Conservation (phyloP, 1,140 invertebrate species). For the Amphibalanus amphitrite region DNA sequence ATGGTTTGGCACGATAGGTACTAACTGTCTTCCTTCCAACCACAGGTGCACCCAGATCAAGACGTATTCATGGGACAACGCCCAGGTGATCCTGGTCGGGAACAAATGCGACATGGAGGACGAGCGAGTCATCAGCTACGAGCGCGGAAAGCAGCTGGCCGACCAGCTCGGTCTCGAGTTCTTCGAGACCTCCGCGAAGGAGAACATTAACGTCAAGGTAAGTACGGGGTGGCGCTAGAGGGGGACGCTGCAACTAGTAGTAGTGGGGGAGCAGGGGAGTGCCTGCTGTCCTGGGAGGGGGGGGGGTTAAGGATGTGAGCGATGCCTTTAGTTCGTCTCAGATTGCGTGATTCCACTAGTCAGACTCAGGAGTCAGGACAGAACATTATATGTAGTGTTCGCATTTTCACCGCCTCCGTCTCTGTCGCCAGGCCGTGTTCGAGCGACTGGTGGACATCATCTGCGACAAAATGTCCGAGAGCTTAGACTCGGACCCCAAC, state of each 20-base stretch:
- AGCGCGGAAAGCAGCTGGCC: conserved; percentile 89
- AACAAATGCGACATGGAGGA: conserved; percentile 99
- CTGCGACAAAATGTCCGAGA: conserved; percentile 99
- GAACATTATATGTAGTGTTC: too few species aligned
- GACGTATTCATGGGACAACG: conserved; percentile 99
- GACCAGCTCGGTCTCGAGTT: conserved; percentile 97
- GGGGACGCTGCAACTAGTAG: not conserved
- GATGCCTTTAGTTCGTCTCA: too few species aligned
- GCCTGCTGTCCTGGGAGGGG: not conserved
- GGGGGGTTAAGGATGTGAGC: not conserved
- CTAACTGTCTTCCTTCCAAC: too few species aligned
- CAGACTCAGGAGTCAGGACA: too few species aligned
- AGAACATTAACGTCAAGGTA: conserved; percentile 98
- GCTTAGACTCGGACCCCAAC: conserved; percentile 82
- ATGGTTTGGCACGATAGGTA: too few species aligned
- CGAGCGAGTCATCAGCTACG: conserved; percentile 90
- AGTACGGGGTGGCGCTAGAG: conserved; percentile 10
- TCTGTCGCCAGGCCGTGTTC: conserved; percentile 59
- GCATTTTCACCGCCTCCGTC: too few species aligned
- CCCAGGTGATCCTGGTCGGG: conserved; percentile 67
- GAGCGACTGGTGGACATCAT: conserved; percentile 97
- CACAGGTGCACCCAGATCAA: conserved; percentile 99
- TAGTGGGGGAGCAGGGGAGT: not conserved
- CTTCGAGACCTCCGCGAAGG: conserved; percentile 98
- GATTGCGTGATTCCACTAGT: too few species aligned